Conservation (phyloP, 30 jellyfish, hydroid and myxozoan genomes). For the Hydra vulgaris region DNA sequence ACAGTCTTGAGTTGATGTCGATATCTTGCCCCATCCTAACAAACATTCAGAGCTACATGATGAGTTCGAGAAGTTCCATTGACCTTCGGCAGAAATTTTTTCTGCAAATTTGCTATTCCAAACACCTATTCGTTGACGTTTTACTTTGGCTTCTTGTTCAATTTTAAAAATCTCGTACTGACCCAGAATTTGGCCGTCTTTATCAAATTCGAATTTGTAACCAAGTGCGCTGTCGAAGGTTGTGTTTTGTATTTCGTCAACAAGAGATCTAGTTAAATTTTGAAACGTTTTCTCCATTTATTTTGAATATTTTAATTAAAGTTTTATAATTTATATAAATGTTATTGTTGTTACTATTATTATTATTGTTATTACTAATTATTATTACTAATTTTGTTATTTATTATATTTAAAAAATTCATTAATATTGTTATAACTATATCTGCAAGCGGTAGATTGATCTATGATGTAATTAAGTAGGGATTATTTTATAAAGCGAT, state of each 20-base stretch:
- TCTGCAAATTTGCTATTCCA: background rate
- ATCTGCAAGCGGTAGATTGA: too few species aligned
- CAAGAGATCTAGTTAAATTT: slow-evolving; percentile 15
- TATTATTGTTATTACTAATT: too few species aligned
- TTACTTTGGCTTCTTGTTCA: background rate
- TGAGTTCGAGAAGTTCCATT: background rate
- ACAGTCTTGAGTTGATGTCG: slow-evolving; percentile 11
- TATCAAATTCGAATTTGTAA: slow-evolving; percentile 30
- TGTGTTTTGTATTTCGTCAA: slow-evolving; percentile 29
- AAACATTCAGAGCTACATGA: slow-evolving; percentile 3
- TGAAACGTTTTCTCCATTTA: too few species aligned
- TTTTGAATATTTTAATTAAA: too few species aligned
- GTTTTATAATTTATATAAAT: too few species aligned
- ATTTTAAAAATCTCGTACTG: slow-evolving; percentile 23
- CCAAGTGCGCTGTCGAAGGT: slow-evolving; percentile 59
- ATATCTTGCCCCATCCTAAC: background rate
- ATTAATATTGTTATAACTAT: too few species aligned
- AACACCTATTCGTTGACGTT: background rate
- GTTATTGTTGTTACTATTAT: too few species aligned
- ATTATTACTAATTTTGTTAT: too few species aligned
- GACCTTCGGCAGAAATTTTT: background rate
- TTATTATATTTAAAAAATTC: too few species aligned
- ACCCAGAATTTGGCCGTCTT: slow-evolving; percentile 44
- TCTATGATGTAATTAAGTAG: background rate
- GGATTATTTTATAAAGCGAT: too few species aligned